Base-by-base conservation (phyloP, 2,888 invertebrate genomes). In the Ceratothoa steindachneri region DNA sequence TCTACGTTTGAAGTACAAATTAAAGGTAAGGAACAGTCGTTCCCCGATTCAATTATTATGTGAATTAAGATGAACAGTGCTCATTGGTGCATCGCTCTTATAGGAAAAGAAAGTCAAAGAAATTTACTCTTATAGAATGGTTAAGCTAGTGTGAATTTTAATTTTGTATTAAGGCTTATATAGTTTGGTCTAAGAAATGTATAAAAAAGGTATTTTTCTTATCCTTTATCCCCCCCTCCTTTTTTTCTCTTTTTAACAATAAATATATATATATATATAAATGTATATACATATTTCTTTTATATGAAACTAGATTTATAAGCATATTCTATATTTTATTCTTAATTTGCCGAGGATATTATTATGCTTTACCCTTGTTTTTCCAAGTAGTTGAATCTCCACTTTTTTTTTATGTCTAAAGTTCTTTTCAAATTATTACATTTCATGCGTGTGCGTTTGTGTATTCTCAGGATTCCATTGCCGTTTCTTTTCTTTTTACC, bases 191-290 rank as follows among this genome's bases (percentile, higher is more conserved):
- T n/a, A n/a, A n/a, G n/a, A n/a, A n/a, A n/a, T n/a, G n/a, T n/a
- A n/a, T n/a, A n/a, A n/a, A n/a, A n/a, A n/a, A n/a, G n/a, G 15
- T 15, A 15, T 41, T 41, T 41, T 41, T 41, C 41, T 41, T 41
- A 9, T 41, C 41, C 15, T 9, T 9, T 9, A 41, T 41, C 15
- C 15, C 15, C 15, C 15, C 7, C 41, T 9, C 5, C 24, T 55
- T 60, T 24, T 60, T 24, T 60, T 22, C 24, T 60, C 12, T 60
- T 60, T 12, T 60, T 22, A 60, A 60, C 1, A 60, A 12, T 4
- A 60, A 60, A 7, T 1, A 60, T 1, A 60, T 60, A 60, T 60
- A 60, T 60, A 60, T 60, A 60, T 60, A 60, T 60, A 60, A 24
- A 22, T 60, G 12, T 24, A 60, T 22, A 60, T 22, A 15, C 27